Evolutionary conservation across 2,113 vertebrate genomes (phyloP).

Genomic region (Eublepharis macularius): DNA sequence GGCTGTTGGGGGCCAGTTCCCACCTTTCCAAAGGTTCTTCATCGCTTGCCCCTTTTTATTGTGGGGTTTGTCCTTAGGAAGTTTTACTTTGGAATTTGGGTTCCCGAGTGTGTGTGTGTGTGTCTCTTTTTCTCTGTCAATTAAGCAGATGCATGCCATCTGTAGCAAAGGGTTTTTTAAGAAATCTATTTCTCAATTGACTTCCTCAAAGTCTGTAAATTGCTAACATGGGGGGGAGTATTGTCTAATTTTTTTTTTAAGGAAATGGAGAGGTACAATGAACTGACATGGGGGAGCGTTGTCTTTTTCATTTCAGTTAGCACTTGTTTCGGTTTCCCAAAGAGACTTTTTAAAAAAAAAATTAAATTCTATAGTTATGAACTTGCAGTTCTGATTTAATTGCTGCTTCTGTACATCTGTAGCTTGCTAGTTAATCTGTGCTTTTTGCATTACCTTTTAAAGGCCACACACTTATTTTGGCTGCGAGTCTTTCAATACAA

Average conservation of each 20-base stretch:
- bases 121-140: neutral
- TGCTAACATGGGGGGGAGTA: neutral
- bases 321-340: neutral
- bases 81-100: neutral
- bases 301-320: neutral
- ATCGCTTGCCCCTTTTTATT: neutral
- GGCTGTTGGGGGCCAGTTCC: neutral
- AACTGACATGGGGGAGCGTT: neutral
- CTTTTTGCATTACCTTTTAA: conserved; percentile 22
- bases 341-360: neutral
- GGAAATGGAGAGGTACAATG: neutral
- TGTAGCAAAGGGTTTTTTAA: neutral
- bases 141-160: neutral
- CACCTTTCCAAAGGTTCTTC: neutral
- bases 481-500: conserved; percentile 13
- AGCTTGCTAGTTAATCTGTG: neutral
- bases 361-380: neutral
- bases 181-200: too few relatives aligned
- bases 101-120: too few relatives aligned
- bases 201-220: neutral
- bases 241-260: neutral
- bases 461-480: conserved; percentile 4
- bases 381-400: neutral
- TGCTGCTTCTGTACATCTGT: conserved; percentile 18
- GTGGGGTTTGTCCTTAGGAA: neutral